A percentile compares a stretch with the other conserved stretches of the same genome.
Evolutionary conservation across 2,888 invertebrate species (phyloP).

Genomic region (Tiphia femorata): DNA sequence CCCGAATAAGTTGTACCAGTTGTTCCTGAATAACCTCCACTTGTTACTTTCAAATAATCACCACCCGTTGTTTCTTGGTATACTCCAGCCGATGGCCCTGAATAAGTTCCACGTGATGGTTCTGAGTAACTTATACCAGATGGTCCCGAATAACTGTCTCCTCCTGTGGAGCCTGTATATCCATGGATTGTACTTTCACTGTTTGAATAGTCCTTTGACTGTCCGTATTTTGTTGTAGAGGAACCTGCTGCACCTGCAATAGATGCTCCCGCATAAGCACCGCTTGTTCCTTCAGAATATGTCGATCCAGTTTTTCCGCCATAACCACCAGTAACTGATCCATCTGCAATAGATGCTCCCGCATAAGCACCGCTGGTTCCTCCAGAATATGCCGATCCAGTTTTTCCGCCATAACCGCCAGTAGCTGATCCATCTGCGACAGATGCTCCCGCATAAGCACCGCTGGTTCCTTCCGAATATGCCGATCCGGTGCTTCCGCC

Average conservation of each 20-base stretch:
- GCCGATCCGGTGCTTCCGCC: constrained; percentile 8
- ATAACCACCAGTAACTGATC: not conserved
- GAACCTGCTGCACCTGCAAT: not conserved
- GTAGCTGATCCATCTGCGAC: not conserved
- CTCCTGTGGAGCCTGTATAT: not conserved
- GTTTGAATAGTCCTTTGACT: not conserved
- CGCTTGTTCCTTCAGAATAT: not conserved
- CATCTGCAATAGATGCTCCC: not conserved
- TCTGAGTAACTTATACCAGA: constrained; percentile 13
- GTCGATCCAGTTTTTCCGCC: not conserved
- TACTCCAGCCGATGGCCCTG: not conserved
- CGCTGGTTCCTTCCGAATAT: constrained; percentile 4
- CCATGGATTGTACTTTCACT: not conserved
- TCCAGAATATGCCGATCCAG: constrained; percentile 13
- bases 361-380: constrained; percentile 1
- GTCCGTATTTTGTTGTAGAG: constrained; percentile 1
- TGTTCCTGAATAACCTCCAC: not conserved
- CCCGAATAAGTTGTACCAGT: not conserved
- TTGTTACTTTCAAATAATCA: not conserved
- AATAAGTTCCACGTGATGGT: not conserved
- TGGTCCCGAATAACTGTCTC: not conserved
- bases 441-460: constrained; percentile 15
- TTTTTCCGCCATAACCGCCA: constrained; percentile 10
- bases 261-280: not conserved
- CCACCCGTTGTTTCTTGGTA: constrained; percentile 2